A percentile compares a stretch with the other conserved stretches of the same genome.
Conservation (phyloP, 2,888 invertebrate genomes). For the Sycophila texana region DNA sequence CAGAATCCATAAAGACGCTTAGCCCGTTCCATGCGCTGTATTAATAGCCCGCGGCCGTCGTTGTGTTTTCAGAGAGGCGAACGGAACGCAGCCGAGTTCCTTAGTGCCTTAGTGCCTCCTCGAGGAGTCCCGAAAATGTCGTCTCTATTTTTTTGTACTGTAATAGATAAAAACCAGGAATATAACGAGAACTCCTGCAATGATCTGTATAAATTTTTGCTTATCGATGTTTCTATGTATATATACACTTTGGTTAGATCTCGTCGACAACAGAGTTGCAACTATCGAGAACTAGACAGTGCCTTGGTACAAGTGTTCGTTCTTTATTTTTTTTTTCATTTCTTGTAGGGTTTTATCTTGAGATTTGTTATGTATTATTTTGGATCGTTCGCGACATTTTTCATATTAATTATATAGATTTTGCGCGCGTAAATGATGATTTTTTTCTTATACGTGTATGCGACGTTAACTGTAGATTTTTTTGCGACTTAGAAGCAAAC, state of each 20-base stretch:
- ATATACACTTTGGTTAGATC: slow-evolving; percentile 48
- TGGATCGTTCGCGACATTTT: slow-evolving; percentile 24
- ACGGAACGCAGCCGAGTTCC: neutral
- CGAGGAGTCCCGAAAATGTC: neutral
- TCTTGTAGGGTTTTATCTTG: neutral
- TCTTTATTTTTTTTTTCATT: neutral
- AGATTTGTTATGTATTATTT: slow-evolving; percentile 42
- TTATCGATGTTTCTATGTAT: slow-evolving; percentile 56
- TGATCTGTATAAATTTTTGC: slow-evolving; percentile 63
- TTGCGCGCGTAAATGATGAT: slow-evolving; percentile 25
- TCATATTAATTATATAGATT: slow-evolving; percentile 24
- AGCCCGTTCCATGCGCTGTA: slow-evolving; percentile 25
- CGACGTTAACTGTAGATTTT: neutral
- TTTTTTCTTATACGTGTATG: neutral
- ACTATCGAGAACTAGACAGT: neutral
- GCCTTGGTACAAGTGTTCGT: slow-evolving; percentile 12
- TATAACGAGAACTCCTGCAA: slow-evolving; percentile 25
- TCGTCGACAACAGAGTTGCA: slow-evolving; percentile 17
- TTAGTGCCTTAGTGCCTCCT: slow-evolving; percentile 15
- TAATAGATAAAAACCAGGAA: slow-evolving; percentile 47
- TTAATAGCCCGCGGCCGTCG: slow-evolving; percentile 43
- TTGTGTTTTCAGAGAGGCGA: slow-evolving; percentile 26
- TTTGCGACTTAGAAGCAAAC: neutral
- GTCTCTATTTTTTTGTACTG: slow-evolving; percentile 37
- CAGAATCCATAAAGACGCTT: slow-evolving; percentile 39